Evolutionary conservation across 2,797 vertebrate species (phyloP).

Genomic region (Thamnophis elegans): DNA sequence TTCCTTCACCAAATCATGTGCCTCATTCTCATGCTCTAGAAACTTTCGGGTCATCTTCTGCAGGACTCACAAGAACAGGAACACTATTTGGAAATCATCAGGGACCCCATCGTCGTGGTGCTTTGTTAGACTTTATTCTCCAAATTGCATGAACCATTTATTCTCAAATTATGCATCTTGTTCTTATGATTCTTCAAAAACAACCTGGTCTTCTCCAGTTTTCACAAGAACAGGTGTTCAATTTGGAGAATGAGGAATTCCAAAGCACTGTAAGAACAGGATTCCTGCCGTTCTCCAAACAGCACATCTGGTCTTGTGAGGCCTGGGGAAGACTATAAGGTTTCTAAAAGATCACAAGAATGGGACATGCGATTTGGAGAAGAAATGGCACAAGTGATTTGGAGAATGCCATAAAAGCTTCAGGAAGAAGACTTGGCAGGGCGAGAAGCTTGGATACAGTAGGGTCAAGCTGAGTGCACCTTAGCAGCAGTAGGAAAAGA

Average conservation of each 20-base stretch:
- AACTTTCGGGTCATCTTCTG: neutral
- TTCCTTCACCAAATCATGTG: neutral
- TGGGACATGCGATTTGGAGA: neutral
- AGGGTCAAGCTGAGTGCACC: too few relatives aligned
- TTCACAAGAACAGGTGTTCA: neutral
- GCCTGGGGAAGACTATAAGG: neutral
- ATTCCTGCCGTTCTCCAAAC: too few relatives aligned
- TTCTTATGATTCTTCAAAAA: neutral
- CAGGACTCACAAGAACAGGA: neutral
- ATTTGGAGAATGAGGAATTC: neutral
- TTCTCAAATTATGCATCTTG: neutral
- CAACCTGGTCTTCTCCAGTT: neutral
- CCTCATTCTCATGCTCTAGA: neutral
- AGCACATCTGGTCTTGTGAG: too few relatives aligned
- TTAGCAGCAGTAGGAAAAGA: too few relatives aligned
- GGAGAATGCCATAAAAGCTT: too few relatives aligned
- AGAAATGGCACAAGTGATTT: too few relatives aligned
- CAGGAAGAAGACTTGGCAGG: too few relatives aligned
- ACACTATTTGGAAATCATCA: neutral
- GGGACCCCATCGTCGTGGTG: too few relatives aligned
- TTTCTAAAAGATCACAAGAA: neutral
- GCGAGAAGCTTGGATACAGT: too few relatives aligned
- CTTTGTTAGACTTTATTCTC: neutral
- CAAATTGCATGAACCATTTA: neutral
- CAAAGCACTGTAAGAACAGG: neutral